These are phyloP conservation scores for Ardeotis arabs DNA, from an alignment of 2,113 vertebrate species.

Conservation along the genomic window DNA sequence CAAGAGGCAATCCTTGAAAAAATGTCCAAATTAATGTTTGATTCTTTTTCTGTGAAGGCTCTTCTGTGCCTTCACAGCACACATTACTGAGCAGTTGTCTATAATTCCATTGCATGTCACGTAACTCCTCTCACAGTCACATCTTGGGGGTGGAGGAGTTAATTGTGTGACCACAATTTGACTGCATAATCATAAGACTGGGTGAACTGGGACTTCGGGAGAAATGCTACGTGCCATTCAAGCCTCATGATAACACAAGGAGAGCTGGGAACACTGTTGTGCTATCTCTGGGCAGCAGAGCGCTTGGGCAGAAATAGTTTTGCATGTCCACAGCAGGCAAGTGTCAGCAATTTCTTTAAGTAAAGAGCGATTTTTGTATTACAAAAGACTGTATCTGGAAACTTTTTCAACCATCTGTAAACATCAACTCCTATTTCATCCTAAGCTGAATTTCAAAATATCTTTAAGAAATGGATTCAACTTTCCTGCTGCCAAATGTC, in stretches of 20 bases:
- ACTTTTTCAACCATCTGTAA: not conserved
- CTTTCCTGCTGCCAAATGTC: not conserved
- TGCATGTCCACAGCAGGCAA: accelerated
- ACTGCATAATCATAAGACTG: not conserved
- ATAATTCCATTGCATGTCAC: not conserved
- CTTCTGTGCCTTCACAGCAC: not conserved
- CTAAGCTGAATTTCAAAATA: not conserved
- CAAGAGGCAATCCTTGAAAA: not conserved
- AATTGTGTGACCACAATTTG: not conserved
- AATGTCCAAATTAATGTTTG: not conserved
- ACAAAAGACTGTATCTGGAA: not conserved
- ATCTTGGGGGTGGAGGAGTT: not conserved
- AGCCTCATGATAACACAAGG: not conserved
- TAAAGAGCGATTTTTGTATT: not conserved
- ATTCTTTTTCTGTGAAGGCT: not conserved
- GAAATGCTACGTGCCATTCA: not conserved
- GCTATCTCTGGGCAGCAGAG: not conserved
- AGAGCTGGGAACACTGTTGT: not conserved
- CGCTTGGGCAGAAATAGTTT: not conserved
- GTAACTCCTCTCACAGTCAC: not conserved
- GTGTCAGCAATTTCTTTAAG: not conserved
- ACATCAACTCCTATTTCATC: not conserved
- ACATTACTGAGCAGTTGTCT: not conserved
- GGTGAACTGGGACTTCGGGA: not conserved
- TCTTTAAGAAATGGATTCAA: not conserved